Conservation (phyloP, 1,140 invertebrate species). For the Drosophila ogumai region DNA sequence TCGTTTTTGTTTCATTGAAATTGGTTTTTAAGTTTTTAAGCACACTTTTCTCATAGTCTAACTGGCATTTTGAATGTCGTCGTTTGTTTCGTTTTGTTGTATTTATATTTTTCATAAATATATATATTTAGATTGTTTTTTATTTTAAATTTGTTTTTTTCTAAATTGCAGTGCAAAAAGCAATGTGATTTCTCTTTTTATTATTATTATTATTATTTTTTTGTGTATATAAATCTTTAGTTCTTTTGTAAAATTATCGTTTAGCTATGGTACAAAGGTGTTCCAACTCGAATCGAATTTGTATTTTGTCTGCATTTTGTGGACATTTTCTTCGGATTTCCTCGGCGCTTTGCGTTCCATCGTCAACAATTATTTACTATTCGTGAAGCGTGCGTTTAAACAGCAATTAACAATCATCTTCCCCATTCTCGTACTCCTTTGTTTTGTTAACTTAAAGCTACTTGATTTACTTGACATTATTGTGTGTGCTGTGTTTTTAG, state of each 20-base stretch:
- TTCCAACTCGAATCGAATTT: conserved; percentile 47
- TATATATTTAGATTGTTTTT: conserved; percentile 38
- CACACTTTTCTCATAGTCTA: conserved; percentile 75
- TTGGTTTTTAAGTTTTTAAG: conserved; percentile 55
- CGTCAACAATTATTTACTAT: conserved; percentile 45
- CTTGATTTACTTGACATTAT: conserved; percentile 44
- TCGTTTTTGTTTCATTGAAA: conserved; percentile 41
- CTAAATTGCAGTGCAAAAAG: conserved; percentile 63
- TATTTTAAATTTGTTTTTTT: conserved; percentile 59
- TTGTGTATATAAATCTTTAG: conserved; percentile 36
- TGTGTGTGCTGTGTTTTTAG: conserved; percentile 43
- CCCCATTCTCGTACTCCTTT: neutral
- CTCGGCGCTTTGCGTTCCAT: conserved; percentile 38
- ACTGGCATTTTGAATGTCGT: conserved; percentile 73
- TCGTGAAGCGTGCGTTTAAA: conserved; percentile 70
- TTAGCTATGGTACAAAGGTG: conserved; percentile 58
- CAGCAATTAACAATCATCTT: conserved; percentile 70
- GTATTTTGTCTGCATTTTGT: conserved; percentile 28
- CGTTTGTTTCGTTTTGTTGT: conserved; percentile 34
- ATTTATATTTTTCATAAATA: conserved; percentile 43
- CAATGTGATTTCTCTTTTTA: conserved; percentile 50
- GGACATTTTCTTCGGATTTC: conserved; percentile 27
- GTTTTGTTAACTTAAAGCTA: conserved; percentile 58
- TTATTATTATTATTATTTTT: no score
- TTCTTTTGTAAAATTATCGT: conserved; percentile 65